Percentiles rank a stretch among this genome's conserved stretches.
Conservation (phyloP, 2,113 vertebrate species). For the Oreotrochilus melanogaster region DNA sequence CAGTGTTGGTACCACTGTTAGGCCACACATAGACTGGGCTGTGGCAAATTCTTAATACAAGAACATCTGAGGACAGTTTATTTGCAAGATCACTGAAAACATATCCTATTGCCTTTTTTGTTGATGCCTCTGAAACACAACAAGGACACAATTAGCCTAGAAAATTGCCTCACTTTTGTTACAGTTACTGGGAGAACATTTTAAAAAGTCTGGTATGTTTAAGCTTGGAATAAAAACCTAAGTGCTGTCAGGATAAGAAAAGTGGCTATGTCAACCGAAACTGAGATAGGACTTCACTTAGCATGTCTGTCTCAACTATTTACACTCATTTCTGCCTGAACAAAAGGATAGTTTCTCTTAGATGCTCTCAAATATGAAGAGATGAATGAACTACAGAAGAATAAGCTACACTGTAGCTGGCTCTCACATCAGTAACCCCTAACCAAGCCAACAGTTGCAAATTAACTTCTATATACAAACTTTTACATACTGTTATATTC, state of each 20-base stretch:
- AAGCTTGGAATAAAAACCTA: background rate
- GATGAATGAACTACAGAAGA: background rate
- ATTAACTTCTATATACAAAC: background rate
- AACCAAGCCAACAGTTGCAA: background rate
- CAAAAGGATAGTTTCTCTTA: background rate
- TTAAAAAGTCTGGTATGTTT: background rate
- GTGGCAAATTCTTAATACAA: conserved; percentile 84
- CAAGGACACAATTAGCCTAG: background rate
- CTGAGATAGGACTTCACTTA: background rate
- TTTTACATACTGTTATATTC: background rate
- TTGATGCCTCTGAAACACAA: conserved; percentile 77
- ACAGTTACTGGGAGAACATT: background rate
- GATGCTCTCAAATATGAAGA: background rate
- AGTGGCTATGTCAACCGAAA: background rate
- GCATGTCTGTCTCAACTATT: background rate
- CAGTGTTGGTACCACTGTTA: conserved; percentile 76
- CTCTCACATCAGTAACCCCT: background rate
- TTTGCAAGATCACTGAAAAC: conserved; percentile 82
- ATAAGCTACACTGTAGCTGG: background rate
- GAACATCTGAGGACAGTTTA: conserved; percentile 85
- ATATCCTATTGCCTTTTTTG: conserved; percentile 80
- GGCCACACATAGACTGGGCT: conserved; percentile 91
- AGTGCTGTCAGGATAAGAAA: background rate
- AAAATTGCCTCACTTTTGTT: background rate
- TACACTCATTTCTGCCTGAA: background rate